Evolutionary conservation across 1,140 invertebrate species (phyloP), one percentile per base, ranked within the genome.

Genomic region (Drosophila repletoides): DNA sequence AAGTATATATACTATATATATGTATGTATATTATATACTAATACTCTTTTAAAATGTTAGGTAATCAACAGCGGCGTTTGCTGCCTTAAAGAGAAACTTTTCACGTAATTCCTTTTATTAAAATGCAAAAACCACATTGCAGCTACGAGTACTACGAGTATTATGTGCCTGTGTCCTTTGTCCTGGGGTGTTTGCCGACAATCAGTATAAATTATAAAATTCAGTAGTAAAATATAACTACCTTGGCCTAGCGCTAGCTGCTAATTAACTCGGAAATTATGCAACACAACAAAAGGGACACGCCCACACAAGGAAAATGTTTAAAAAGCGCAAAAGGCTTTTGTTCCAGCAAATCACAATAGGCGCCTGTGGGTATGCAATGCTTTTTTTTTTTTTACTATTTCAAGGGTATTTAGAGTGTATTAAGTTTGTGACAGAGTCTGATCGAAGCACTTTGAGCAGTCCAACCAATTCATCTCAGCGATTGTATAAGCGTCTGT

Each of bases 241-340:
- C 41, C 28, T 63, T 26, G 6, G 31, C n/a, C 4, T 10, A 48
- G 41, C n/a, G n/a, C 19, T 29, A 38, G 38, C 5, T 33, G 43
- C 51, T 67, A 75, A 76, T 63, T 72, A 72, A 59, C 33, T 65
- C 53, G 45, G 28, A 72, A 67, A 63, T 69, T 65, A 46, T 58
- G 33, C 45, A 63, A 55, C 28, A 56, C 21, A 17, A 55, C 55
- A 60, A 60, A 51, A 31, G 33, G 12, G 9, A 15, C 26, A 52
- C 9, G 21, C 6, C 21, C 6, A 38, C 17, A n/a, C 19, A 31
- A 2, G n/a, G 7, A 4, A 31, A 2, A 31, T 7, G 26, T 26
- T 66, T 28, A 34, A 66, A 66, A 60, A 60, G 63, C 45, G 55
- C 55, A 59, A 45, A 55, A 22, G 2, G n/a, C 43, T 10, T 59